phyloP scores from a whole-genome alignment of 2,797 vertebrate species.

The Pseudochaenichthys georgianus region DNA sequence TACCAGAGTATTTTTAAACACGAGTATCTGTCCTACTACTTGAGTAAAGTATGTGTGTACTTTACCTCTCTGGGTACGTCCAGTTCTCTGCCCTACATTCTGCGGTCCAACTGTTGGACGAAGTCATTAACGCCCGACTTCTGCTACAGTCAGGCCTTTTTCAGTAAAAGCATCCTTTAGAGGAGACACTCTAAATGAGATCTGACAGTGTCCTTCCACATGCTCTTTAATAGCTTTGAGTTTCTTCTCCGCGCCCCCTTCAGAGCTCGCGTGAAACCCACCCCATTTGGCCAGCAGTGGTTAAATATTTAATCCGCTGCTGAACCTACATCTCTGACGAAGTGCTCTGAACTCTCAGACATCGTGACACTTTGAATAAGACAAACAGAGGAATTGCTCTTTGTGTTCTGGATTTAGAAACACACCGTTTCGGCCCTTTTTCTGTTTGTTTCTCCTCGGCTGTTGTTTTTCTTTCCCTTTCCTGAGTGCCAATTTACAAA shows the following conservation, averaged over 20 bases:
- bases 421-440: slow-evolving; percentile 57
- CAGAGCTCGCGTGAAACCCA: slow-evolving; percentile 63
- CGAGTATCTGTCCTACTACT: no score
- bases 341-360: slow-evolving; percentile 71
- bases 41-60: no score
- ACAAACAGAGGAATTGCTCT: slow-evolving; percentile 80
- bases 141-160: slow-evolving; percentile 17
- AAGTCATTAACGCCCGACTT: slow-evolving; percentile 21
- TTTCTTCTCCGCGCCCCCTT: neutral
- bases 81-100: neutral
- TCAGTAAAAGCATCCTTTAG: slow-evolving; percentile 35
- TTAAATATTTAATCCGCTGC: slow-evolving; percentile 77
- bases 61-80: neutral
- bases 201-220: slow-evolving; percentile 29
- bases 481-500: slow-evolving; percentile 65
- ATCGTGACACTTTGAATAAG: slow-evolving; percentile 81
- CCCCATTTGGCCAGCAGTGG: slow-evolving; percentile 64
- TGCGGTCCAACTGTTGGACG: no score
- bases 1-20: no score
- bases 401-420: slow-evolving; percentile 84
- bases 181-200: slow-evolving; percentile 36
- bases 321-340: slow-evolving; percentile 66
- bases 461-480: neutral
- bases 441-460: slow-evolving; percentile 12
- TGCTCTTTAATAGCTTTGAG: slow-evolving; percentile 50